These are phyloP conservation scores for Cylas formicarius DNA, from an alignment of 1,140 invertebrate genomes.

Conservation along the genomic window DNA sequence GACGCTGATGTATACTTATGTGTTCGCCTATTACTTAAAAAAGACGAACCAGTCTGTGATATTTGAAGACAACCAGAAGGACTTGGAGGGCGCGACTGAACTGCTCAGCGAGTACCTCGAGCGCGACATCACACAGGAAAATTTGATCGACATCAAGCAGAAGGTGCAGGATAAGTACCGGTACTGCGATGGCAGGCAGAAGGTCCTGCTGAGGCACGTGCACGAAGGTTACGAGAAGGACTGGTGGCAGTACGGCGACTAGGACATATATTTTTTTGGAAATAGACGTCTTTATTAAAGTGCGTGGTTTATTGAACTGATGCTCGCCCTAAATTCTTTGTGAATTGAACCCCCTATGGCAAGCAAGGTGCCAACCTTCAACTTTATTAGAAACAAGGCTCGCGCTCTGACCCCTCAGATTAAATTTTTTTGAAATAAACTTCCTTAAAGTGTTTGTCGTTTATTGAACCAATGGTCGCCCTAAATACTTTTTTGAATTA, in stretches of 20 bases:
- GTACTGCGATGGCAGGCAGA: slow-evolving; percentile 66
- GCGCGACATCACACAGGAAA: slow-evolving; percentile 62
- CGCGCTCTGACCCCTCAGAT: too few relatives aligned
- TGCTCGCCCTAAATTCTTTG: too few relatives aligned
- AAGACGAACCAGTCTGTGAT: slow-evolving; percentile 65
- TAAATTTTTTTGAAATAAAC: too few relatives aligned
- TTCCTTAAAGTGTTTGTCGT: too few relatives aligned
- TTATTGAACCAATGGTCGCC: too few relatives aligned
- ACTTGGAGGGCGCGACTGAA: slow-evolving; percentile 64
- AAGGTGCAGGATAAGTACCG: slow-evolving; percentile 71
- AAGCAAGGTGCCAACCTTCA: too few relatives aligned
- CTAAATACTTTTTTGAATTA: too few relatives aligned
- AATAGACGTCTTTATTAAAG: neutral
- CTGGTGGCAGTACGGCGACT: slow-evolving; percentile 56
- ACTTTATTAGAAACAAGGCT: too few relatives aligned
- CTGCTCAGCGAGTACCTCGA: slow-evolving; percentile 67
- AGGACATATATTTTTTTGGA: too few relatives aligned
- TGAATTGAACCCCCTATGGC: too few relatives aligned
- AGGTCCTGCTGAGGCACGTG: slow-evolving; percentile 63
- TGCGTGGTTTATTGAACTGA: slow-evolving; percentile 1
- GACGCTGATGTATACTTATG: slow-evolving; percentile 68
- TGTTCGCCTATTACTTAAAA: slow-evolving; percentile 65
- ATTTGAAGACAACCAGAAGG: slow-evolving; percentile 69
- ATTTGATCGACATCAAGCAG: slow-evolving; percentile 68
- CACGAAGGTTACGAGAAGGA: slow-evolving; percentile 73